A percentile compares a stretch with the other conserved stretches of the same genome.
These are phyloP conservation scores for Unio pictorum DNA, from an alignment of 2,888 invertebrate species.

Conservation along the genomic window DNA sequence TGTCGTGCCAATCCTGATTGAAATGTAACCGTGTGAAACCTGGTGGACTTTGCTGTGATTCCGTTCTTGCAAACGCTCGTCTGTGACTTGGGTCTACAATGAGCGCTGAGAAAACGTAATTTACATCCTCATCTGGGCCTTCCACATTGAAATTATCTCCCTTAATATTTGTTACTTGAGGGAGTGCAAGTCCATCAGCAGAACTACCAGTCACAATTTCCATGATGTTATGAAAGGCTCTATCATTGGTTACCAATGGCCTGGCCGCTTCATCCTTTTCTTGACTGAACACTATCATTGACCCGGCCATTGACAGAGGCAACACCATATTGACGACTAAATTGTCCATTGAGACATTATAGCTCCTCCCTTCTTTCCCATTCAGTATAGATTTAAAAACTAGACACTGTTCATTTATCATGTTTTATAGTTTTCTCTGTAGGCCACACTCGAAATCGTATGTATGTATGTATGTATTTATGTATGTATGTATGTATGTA, in stretches of 20 bases:
- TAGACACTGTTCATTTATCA: too few species aligned
- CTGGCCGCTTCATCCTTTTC: background rate
- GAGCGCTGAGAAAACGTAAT: constrained; percentile 4
- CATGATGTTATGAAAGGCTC: background rate
- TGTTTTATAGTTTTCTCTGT: too few species aligned
- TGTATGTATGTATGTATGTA: too few species aligned
- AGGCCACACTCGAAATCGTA: too few species aligned
- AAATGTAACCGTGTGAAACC: constrained; percentile 7
- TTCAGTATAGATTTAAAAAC: too few species aligned
- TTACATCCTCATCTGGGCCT: constrained; percentile 4
- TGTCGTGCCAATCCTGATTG: constrained; percentile 4
- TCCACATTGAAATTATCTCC: background rate
- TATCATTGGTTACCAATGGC: background rate
- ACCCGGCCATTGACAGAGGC: constrained; percentile 9
- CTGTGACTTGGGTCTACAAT: constrained; percentile 4
- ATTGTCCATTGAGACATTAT: background rate
- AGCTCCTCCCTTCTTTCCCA: background rate
- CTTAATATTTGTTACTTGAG: constrained; percentile 3
- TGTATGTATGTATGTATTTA: too few species aligned
- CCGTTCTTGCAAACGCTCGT: constrained; percentile 2
- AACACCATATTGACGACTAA: constrained; percentile 6
- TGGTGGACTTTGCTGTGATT: constrained; percentile 3
- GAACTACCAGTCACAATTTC: constrained; percentile 7
- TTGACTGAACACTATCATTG: background rate
- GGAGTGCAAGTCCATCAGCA: constrained; percentile 5